Conservation (phyloP, 2,888 invertebrate species). For the Brachynemurus nebulosus region DNA sequence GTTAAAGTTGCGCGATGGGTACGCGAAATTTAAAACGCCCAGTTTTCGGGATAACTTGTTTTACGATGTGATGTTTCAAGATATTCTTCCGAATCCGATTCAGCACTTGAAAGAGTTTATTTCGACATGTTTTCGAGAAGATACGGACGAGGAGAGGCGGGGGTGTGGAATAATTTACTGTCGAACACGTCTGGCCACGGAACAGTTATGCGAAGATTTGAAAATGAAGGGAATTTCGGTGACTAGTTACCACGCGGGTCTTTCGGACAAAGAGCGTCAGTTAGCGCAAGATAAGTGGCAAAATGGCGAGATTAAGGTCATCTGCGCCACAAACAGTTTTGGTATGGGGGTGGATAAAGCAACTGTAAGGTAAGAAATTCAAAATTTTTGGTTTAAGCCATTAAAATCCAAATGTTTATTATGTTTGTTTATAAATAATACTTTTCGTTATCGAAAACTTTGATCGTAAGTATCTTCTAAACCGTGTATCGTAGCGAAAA, state of each 20-base stretch:
- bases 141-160: conserved; percentile 35
- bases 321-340: conserved; percentile 94
- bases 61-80: conserved; percentile 88
- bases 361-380: conserved; percentile 63
- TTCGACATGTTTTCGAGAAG: conserved; percentile 44
- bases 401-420: no score
- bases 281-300: conserved; percentile 88
- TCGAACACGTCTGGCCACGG: conserved; percentile 82
- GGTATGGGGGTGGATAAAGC: conserved; percentile 99
- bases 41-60: conserved; percentile 87
- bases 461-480: no score
- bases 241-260: conserved; percentile 80
- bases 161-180: conserved; percentile 90
- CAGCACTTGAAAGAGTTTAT: conserved; percentile 68
- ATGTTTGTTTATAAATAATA: no score
- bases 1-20: conserved; percentile 38
- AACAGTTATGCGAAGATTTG: conserved; percentile 65
- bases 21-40: conserved; percentile 56
- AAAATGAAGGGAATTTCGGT: conserved; percentile 59
- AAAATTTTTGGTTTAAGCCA: no score
- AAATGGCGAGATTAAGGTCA: conserved; percentile 72
- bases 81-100: conserved; percentile 66
- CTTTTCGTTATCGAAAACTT: no score
- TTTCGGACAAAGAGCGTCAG: conserved; percentile 58
- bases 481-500: no score